phyloP scores from a whole-genome alignment of 2,888 invertebrate genomes.

The Microctonus hyperodae region DNA sequence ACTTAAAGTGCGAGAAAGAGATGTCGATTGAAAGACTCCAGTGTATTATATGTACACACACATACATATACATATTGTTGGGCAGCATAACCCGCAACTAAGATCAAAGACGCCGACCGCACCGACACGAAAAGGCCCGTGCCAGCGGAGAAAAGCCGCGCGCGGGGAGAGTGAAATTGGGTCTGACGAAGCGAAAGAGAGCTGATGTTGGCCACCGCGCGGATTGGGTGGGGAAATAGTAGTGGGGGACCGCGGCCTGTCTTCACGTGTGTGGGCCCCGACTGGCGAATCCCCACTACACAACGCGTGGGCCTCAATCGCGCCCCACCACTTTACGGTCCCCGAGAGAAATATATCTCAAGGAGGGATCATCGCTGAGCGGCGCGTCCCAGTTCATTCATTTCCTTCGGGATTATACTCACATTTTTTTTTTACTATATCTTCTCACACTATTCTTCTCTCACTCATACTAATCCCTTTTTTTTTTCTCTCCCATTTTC shows the following conservation, averaged over 20 bases:
- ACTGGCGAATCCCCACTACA: slow-evolving; percentile 11
- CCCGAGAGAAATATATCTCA: slow-evolving; percentile 36
- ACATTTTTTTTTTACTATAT: neutral
- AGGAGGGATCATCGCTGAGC: slow-evolving; percentile 35
- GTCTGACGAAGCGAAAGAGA: neutral
- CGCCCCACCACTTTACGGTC: slow-evolving; percentile 11
- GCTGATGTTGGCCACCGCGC: too few species aligned
- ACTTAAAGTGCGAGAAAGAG: slow-evolving; percentile 14
- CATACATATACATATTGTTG: neutral
- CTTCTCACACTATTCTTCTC: neutral
- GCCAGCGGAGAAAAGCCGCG: slow-evolving; percentile 24
- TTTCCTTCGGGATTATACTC: slow-evolving; percentile 25
- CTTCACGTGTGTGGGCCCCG: slow-evolving; percentile 34
- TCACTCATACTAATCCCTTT: neutral
- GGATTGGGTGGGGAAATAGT: neutral
- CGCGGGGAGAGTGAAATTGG: neutral
- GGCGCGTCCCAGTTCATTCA: slow-evolving; percentile 39
- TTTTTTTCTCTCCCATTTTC: neutral
- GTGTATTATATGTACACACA: neutral
- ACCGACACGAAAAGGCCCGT: slow-evolving; percentile 30
- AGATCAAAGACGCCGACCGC: slow-evolving; percentile 31
- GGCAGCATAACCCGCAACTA: slow-evolving; percentile 25
- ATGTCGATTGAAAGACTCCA: slow-evolving; percentile 8
- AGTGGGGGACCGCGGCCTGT: slow-evolving; percentile 23
- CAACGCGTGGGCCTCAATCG: slow-evolving; percentile 18